phyloP scores from a whole-genome alignment of 2,113 vertebrate genomes.

The Aviceda subcristata region DNA sequence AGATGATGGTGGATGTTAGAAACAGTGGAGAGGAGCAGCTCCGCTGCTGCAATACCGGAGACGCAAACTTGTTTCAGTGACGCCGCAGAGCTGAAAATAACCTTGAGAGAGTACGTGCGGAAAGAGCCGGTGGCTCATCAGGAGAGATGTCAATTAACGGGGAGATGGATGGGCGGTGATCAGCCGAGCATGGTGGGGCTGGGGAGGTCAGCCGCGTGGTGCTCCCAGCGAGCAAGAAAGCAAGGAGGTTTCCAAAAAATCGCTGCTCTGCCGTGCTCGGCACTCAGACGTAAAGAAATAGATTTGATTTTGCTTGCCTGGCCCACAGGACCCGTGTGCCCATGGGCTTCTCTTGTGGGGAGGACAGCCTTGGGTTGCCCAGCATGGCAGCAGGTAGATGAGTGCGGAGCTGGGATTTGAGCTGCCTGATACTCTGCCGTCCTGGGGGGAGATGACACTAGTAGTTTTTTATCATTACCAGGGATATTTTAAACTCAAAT shows the following conservation, averaged over 20 bases:
- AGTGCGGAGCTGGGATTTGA: neutral
- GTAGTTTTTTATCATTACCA: neutral
- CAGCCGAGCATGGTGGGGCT: neutral
- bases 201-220: neutral
- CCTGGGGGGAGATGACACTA: neutral
- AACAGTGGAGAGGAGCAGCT: neutral
- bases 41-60: neutral
- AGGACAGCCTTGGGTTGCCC: neutral
- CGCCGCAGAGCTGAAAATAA: neutral
- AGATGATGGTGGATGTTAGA: neutral
- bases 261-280: neutral
- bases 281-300: neutral
- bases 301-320: neutral
- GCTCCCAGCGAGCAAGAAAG: neutral
- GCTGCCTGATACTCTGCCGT: neutral
- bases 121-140: neutral
- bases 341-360: fast-evolving
- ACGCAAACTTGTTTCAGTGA: neutral
- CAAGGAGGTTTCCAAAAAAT: neutral
- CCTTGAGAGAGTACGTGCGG: neutral
- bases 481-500: neutral
- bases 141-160: neutral
- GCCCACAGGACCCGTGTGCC: neutral
- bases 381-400: neutral
- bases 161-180: neutral